Percentiles rank a stretch among this genome's conserved stretches.
phyloP scores from a whole-genome alignment of 1,140 invertebrate species.

The Papilio polyxenes region DNA sequence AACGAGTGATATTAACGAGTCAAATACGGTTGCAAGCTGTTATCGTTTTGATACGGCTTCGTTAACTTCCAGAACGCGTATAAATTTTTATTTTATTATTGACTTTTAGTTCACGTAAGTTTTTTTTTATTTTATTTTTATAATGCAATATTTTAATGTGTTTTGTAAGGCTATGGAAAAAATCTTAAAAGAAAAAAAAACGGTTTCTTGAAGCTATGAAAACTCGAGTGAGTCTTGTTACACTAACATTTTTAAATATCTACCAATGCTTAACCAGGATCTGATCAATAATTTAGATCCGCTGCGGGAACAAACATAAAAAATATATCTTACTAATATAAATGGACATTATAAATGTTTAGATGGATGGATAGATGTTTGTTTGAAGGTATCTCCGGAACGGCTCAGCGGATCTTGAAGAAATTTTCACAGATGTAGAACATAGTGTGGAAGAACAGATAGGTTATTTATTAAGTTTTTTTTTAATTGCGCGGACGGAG shows the following conservation, averaged over 20 bases:
- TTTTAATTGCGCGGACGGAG: too few relatives aligned
- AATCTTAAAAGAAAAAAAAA: neutral
- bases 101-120: neutral
- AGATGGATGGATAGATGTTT: too few relatives aligned
- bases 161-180: neutral
- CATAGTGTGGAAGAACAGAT: too few relatives aligned
- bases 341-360: too few relatives aligned
- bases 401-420: too few relatives aligned
- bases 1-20: slow-evolving; percentile 9
- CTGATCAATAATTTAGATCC: too few relatives aligned
- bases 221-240: too few relatives aligned
- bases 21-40: slow-evolving; percentile 13
- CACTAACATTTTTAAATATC: too few relatives aligned
- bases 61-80: neutral
- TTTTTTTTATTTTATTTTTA: neutral
- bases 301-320: neutral
- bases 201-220: neutral
- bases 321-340: too few relatives aligned
- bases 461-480: too few relatives aligned
- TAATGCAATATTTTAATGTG: neutral
- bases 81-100: slow-evolving; percentile 26
- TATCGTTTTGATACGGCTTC: slow-evolving; percentile 26
- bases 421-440: neutral
- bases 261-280: too few relatives aligned
- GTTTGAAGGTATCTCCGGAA: too few relatives aligned